A percentile compares a stretch with the other conserved stretches of the same genome.
Evolutionary conservation across 2,113 vertebrate genomes (phyloP).

Genomic region (Phrynosoma blainvillii): DNA sequence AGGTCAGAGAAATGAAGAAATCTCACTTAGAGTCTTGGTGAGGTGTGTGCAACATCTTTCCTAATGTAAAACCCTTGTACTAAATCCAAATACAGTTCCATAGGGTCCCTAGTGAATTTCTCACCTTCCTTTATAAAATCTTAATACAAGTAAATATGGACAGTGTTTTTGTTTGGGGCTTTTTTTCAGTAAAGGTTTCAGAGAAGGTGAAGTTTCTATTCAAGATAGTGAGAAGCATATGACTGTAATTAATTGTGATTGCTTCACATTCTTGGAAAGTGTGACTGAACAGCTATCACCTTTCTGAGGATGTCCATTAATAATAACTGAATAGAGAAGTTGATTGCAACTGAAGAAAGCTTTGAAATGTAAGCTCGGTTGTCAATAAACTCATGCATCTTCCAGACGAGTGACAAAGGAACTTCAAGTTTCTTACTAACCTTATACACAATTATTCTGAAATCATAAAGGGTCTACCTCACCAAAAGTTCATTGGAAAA

Average conservation of each 20-base stretch:
- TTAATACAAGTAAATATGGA: neutral
- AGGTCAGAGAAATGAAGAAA: neutral
- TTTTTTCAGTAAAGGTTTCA: neutral
- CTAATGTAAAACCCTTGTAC: neutral
- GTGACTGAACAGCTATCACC: slow-evolving; percentile 22
- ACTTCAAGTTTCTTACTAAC: slow-evolving; percentile 1
- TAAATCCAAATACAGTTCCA: neutral
- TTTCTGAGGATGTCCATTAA: neutral
- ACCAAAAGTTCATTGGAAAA: neutral
- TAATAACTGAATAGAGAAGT: slow-evolving; percentile 5
- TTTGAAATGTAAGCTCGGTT: neutral
- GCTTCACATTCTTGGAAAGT: slow-evolving; percentile 36
- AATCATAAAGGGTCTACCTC: neutral
- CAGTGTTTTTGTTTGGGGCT: neutral
- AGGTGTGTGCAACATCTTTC: neutral
- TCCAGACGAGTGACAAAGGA: neutral
- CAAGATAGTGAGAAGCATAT: slow-evolving; percentile 15
- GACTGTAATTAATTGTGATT: slow-evolving; percentile 1
- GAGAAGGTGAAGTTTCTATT: neutral
- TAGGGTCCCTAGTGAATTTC: neutral
- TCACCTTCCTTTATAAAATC: slow-evolving; percentile 4
- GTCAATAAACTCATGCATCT: neutral
- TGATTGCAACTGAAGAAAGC: neutral
- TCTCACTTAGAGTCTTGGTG: neutral
- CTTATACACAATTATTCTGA: slow-evolving; percentile 14